Conservation (phyloP, 2,113 vertebrate species). For the Collichthys lucidus region DNA sequence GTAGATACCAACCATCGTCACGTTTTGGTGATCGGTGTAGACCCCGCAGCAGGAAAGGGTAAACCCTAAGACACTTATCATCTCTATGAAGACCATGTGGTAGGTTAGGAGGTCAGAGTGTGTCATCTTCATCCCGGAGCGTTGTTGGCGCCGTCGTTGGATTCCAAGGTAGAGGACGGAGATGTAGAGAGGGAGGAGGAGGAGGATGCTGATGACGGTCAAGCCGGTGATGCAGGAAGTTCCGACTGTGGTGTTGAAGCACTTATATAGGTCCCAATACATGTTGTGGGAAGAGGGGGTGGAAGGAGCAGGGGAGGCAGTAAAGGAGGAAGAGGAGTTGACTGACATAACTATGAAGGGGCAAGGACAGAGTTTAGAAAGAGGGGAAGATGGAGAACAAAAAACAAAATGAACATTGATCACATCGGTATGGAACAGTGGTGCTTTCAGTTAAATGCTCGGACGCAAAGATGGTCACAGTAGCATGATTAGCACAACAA, state of each 20-base stretch:
- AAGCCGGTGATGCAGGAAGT: fast-evolving
- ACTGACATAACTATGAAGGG: neutral
- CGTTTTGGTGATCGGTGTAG: fast-evolving
- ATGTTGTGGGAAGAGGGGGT: fast-evolving
- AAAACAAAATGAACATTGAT: neutral
- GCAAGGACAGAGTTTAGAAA: neutral
- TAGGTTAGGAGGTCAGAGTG: slow-evolving; percentile 25
- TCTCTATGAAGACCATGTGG: slow-evolving; percentile 21
- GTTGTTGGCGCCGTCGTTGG: neutral
- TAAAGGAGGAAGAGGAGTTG: neutral
- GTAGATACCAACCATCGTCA: fast-evolving
- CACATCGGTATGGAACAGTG: too few species aligned
- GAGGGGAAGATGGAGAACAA: neutral
- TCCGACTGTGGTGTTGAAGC: neutral
- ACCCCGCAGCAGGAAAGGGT: fast-evolving
- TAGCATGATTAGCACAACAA: too few species aligned
- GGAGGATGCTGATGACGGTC: neutral
- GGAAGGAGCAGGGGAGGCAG: neutral
- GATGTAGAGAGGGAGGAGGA: slow-evolving; percentile 28
- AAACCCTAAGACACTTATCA: neutral
- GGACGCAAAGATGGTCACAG: too few species aligned
- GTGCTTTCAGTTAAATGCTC: too few species aligned
- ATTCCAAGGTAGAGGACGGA: slow-evolving; percentile 2
- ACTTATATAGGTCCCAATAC: fast-evolving
- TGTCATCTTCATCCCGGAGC: neutral